Base-by-base conservation (phyloP, 1,140 invertebrate genomes). In the Drosophila sproati region DNA sequence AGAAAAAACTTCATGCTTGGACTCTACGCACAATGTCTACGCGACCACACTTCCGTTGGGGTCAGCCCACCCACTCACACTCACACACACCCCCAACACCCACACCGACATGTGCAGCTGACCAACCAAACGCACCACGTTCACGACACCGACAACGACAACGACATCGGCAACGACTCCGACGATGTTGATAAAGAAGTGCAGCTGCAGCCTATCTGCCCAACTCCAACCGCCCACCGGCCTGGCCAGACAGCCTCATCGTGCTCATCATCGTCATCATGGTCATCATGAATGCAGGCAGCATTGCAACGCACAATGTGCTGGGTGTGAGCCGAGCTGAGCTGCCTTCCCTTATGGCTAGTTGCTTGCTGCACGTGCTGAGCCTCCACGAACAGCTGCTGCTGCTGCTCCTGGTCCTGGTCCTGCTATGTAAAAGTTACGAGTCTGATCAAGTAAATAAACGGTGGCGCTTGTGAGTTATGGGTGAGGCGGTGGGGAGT, bases 301-400 rank as follows among this genome's bases (percentile, higher is more conserved):
- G 32, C 29, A 70, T 61, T 64, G 62, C 67, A 87, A 87, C 79
- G 82, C 76, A 86, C 66, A 51, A 59, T 55, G 34, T 55, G 50
- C 20, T 34, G 34, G 55, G n/a, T 43, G 35, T 48, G 61, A 41
- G 47, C 51, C 45, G 47, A 29, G 60, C 47, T 29, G 61, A 37
- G 56, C 64, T 31, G 54, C 68, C 57, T 70, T 69, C 61, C 57
- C n/a, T 43, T 80, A 61, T 64, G 73, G 69, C 32, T 86, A 89
- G 80, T 89, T 89, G 85, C 85, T 89, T 89, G 81, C 85, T 89
- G 78, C 85, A 89, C 80, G 86, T 89, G 85, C 85, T 89, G 85
- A 78, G 85, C 74, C 77, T 80, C 77, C 77, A 83, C 70, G 63
- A 87, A 87, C 83, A 87, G 83, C 83, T 89, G 82, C 82, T 86